Evolutionary conservation across 1,140 invertebrate species (phyloP).

Genomic region (Globodera rostochiensis): DNA sequence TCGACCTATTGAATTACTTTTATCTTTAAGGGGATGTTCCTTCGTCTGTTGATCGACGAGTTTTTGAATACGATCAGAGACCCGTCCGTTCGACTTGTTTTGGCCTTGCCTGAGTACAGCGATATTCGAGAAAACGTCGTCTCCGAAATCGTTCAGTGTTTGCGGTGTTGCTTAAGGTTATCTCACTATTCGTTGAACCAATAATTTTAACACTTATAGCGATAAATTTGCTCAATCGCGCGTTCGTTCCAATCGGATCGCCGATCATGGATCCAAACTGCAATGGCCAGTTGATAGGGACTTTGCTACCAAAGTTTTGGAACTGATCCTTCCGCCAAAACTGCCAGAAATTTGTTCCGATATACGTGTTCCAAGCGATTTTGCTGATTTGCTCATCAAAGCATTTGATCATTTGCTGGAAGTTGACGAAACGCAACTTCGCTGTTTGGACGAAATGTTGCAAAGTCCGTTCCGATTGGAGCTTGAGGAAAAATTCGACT

Average conservation of each 20-base stretch:
- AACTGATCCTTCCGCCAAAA: constrained; percentile 23
- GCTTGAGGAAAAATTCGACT: constrained; percentile 21
- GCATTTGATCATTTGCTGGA: constrained; percentile 30
- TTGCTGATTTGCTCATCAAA: constrained; percentile 28
- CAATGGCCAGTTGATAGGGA: constrained; percentile 35
- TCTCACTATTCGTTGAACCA: neutral
- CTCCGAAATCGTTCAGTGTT: constrained; percentile 29
- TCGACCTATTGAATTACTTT: neutral
- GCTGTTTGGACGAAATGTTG: neutral
- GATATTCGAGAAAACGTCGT: constrained; percentile 27
- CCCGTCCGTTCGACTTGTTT: constrained; percentile 14
- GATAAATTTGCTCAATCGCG: constrained; percentile 17
- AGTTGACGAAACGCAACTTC: constrained; percentile 9
- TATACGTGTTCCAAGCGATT: constrained; percentile 30
- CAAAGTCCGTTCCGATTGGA: constrained; percentile 19
- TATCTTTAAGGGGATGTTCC: constrained; percentile 27
- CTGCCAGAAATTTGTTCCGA: constrained; percentile 30
- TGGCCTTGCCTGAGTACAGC: neutral
- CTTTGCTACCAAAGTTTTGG: constrained; percentile 34
- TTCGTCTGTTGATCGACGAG: constrained; percentile 36
- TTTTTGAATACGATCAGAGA: constrained; percentile 28
- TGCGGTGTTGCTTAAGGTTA: constrained; percentile 27
- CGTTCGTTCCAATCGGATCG: constrained; percentile 14
- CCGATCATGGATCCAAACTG: constrained; percentile 29
- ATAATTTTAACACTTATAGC: neutral